Conservation (phyloP, 2,797 vertebrate species). For the Pelochelys cantorii region DNA sequence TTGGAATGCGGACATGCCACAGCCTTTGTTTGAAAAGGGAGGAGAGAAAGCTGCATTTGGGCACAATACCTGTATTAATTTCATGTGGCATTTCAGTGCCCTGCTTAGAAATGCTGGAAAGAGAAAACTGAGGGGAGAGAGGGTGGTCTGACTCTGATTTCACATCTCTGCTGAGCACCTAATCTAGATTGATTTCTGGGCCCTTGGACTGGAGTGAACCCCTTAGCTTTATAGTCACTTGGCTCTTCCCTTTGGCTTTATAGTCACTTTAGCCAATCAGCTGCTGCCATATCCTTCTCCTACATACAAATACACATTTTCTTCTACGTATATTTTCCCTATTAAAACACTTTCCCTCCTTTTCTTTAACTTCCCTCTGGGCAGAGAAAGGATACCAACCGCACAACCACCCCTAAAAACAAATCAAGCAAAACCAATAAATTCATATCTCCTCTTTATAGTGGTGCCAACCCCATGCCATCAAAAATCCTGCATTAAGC, state of each 20-base stretch:
- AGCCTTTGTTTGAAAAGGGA: not conserved
- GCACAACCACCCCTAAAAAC: not conserved
- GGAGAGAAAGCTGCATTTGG: not conserved
- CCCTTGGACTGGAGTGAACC: not conserved
- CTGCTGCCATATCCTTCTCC: not conserved
- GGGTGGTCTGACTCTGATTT: not conserved
- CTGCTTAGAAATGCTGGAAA: not conserved
- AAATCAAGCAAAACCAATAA: not conserved
- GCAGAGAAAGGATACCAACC: not conserved
- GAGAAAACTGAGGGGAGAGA: not conserved
- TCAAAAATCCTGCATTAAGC: not conserved
- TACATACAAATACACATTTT: not conserved
- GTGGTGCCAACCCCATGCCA: not conserved
- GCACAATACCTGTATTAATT: not conserved
- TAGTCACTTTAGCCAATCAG: not conserved
- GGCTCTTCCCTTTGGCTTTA: not conserved
- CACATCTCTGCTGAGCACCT: not conserved
- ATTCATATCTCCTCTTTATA: not conserved
- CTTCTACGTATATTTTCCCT: not conserved
- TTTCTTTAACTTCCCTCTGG: not conserved
- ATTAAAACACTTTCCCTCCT: not conserved
- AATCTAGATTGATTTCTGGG: not conserved
- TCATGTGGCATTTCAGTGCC: not conserved
- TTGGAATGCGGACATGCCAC: no score
- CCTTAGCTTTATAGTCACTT: not conserved